Conservation (phyloP, 2,113 vertebrate species). For the Mastomys coucha region DNA sequence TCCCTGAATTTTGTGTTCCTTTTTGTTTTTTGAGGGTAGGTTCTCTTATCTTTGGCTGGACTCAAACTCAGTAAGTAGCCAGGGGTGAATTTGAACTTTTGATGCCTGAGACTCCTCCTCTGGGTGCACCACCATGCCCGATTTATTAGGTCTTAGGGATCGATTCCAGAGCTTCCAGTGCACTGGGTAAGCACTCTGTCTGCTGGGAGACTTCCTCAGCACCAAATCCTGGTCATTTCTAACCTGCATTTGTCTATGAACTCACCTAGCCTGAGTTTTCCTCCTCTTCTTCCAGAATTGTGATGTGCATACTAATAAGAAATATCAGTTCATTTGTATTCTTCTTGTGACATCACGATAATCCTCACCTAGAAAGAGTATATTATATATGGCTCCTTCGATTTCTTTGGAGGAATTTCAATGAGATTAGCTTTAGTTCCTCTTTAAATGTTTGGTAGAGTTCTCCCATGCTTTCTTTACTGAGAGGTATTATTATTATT, state of each 20-base stretch:
- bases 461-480: neutral
- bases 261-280: neutral
- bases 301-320: neutral
- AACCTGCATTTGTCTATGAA: neutral
- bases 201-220: neutral
- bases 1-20: neutral
- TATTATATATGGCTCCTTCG: neutral
- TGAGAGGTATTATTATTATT: neutral
- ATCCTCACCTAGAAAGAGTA: neutral
- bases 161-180: no score
- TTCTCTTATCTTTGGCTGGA: neutral
- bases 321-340: neutral
- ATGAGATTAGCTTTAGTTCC: neutral
- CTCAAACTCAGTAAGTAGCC: neutral
- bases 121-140: neutral
- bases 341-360: neutral
- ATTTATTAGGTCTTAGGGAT: neutral
- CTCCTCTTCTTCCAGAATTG: neutral
- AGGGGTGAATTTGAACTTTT: neutral
- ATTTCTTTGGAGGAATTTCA: conserved; percentile 10
- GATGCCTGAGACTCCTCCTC: neutral
- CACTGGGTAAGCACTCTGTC: neutral
- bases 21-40: neutral
- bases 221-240: neutral
- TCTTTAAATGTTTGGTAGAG: neutral